Evolutionary conservation across 92 coral and sea anemone genomes (phyloP).

Genomic region (Epizoanthus fatuus): DNA sequence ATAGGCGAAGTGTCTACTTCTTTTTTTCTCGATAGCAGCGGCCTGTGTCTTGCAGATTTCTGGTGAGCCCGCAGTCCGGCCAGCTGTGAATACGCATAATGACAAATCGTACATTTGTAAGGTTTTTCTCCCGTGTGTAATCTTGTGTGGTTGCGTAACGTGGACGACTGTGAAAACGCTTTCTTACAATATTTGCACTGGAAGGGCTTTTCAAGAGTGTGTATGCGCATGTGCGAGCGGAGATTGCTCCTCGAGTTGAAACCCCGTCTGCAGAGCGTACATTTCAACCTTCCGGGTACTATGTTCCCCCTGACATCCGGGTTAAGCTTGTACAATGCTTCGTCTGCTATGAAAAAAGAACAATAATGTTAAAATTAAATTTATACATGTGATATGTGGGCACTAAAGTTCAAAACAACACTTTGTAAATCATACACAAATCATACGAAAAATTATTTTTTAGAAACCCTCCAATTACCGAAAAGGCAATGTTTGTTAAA

Average conservation of each 20-base stretch:
- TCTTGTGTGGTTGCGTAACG: slow-evolving; percentile 96
- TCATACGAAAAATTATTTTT: too few species aligned
- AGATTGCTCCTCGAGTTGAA: slow-evolving; percentile 98
- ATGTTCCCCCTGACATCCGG: slow-evolving; percentile 74
- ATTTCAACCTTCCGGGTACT: slow-evolving; percentile 92
- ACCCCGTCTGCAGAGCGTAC: slow-evolving; percentile 97
- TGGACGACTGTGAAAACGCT: slow-evolving; percentile 97
- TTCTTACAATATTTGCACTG: slow-evolving; percentile 99
- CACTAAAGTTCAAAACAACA: too few species aligned
- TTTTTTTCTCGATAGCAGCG: slow-evolving; percentile 45
- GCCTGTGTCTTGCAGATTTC: slow-evolving; percentile 96
- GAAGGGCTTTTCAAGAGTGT: slow-evolving; percentile 98
- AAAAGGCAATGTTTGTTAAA: too few species aligned
- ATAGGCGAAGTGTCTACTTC: slow-evolving; percentile 18
- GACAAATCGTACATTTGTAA: slow-evolving; percentile 97
- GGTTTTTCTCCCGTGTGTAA: slow-evolving; percentile 99
- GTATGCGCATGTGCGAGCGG: slow-evolving; percentile 99
- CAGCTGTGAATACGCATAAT: slow-evolving; percentile 99
- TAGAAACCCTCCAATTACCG: too few species aligned
- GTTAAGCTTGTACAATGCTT: slow-evolving; percentile 78
- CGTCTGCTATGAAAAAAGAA: slow-evolving; percentile 60
- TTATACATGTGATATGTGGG: not conserved
- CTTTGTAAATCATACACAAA: too few species aligned
- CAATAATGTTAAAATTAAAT: too few species aligned
- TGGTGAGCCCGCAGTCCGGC: slow-evolving; percentile 99